Base-by-base conservation (phyloP, 2,888 invertebrate genomes). In the Cecidostiba fungosa region DNA sequence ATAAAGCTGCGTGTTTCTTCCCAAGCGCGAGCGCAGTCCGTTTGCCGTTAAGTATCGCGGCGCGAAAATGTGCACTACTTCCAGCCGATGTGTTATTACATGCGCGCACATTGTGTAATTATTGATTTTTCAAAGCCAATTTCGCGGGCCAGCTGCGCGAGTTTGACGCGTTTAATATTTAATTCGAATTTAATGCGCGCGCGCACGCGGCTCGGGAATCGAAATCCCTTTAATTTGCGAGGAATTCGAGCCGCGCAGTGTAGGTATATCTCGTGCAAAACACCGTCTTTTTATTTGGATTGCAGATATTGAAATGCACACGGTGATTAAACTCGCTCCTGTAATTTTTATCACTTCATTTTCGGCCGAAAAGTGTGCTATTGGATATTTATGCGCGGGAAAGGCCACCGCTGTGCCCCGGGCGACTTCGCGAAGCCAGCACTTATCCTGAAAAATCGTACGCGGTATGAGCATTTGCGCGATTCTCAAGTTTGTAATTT, bases 331-430 rank as follows among this genome's bases (percentile, higher is more conserved):
- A 32, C 26, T 59, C 12, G 32, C 8, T 36, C n/a, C 72, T 39
- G 26, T 23, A 59, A 80, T 72, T 80, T 79, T 80, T 73, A 80
- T 73, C 80, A 80, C 80, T 80, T 73, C 72, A 80, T 80, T 80
- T 59, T 39, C n/a, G 32, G 43, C 0, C 66, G 29, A 26, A 66
- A 26, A 12, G 14, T 39, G 66, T 54, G 54, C 29, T 43, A 12
- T 12, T 6, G 39, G 6, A 1, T 8, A 8, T 1, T 8, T 8
- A 1, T 12, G 12, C 1, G 59, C 8, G 3, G n/a, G 19, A n/a
- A 43, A 54, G 76, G 76, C 54, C 76, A 36, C 54, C 12, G 76
- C 19, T 12, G 26, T 32, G 59, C 77, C 77, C 14, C 36, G 12
- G 77, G 47, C 72, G 43, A 73, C 14, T 43, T 32, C 29, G 14